Conservation (phyloP, 2,797 vertebrate genomes). For the Dermochelys coriacea region DNA sequence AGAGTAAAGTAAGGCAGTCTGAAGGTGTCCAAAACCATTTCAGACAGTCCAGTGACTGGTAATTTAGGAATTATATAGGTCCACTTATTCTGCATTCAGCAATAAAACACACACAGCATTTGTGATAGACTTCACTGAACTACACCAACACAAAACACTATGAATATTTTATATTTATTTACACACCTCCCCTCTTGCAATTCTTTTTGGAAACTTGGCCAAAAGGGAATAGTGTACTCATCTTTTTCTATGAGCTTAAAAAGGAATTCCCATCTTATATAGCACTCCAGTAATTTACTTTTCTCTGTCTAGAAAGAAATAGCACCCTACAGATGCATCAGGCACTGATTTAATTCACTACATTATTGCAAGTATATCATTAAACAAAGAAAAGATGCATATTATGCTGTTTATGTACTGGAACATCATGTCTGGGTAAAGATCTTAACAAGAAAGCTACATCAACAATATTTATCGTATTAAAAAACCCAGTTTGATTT, state of each 20-base stretch:
- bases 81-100: neutral
- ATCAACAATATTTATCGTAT: constrained; percentile 36
- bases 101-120: neutral
- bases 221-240: neutral
- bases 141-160: neutral
- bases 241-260: neutral
- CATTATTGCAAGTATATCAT: constrained; percentile 12
- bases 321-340: neutral
- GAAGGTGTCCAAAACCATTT: neutral
- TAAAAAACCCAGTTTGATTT: constrained; percentile 12
- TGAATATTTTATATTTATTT: neutral
- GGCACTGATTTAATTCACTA: constrained; percentile 21
- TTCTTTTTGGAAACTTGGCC: neutral
- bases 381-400: constrained; percentile 14
- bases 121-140: neutral
- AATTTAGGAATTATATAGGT: neutral
- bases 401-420: neutral
- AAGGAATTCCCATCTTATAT: constrained; percentile 4
- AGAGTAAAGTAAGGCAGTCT: neutral
- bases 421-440: constrained; percentile 26
- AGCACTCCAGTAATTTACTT: neutral
- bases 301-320: neutral
- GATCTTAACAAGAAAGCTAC: neutral
- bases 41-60: neutral
- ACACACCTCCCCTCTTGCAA: neutral